Percentiles rank a stretch among this genome's conserved stretches.
These are phyloP conservation scores for Oryctolagus cuniculus DNA, from an alignment of 2,113 vertebrate species.

Conservation along the genomic window DNA sequence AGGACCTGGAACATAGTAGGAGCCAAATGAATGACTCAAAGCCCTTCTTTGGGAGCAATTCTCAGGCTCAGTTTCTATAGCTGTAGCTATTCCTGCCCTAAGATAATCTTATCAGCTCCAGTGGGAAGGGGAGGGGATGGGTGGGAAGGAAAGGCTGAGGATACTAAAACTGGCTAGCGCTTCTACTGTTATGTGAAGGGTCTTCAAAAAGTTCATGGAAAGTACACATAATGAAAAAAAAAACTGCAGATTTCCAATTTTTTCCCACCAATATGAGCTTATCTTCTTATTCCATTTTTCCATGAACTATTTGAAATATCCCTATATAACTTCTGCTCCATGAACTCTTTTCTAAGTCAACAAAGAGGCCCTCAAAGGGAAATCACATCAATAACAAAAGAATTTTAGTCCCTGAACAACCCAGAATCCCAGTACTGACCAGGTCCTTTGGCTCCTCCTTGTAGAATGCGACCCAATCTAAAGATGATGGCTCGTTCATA, in stretches of 20 bases:
- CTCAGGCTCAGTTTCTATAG: neutral
- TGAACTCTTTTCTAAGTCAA: neutral
- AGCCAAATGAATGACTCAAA: neutral
- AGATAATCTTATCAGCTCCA: slow-evolving; percentile 30
- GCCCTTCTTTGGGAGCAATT: neutral
- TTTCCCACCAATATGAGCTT: too few relatives aligned
- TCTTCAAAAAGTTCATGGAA: too few relatives aligned
- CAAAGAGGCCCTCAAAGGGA: neutral
- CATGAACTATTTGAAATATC: too few relatives aligned
- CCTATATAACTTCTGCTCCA: neutral
- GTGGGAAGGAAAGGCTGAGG: neutral
- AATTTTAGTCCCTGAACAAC: neutral
- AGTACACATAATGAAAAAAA: too few relatives aligned
- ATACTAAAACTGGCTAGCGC: neutral
- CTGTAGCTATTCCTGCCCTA: neutral
- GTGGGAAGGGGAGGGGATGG: neutral
- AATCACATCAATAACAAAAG: neutral
- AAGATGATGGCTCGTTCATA: slow-evolving; percentile 98
- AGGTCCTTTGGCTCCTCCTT: slow-evolving; percentile 96
- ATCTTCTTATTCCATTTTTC: too few relatives aligned
- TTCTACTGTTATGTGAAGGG: neutral
- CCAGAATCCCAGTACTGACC: slow-evolving; percentile 86
- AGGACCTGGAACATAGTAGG: neutral
- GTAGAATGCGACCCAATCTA: slow-evolving; percentile 94
- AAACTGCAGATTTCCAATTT: too few relatives aligned